A percentile compares a stretch with the other conserved stretches of the same genome.
These are phyloP conservation scores for Apotomis turbidana DNA, from an alignment of 2,888 invertebrate genomes.

Conservation along the genomic window DNA sequence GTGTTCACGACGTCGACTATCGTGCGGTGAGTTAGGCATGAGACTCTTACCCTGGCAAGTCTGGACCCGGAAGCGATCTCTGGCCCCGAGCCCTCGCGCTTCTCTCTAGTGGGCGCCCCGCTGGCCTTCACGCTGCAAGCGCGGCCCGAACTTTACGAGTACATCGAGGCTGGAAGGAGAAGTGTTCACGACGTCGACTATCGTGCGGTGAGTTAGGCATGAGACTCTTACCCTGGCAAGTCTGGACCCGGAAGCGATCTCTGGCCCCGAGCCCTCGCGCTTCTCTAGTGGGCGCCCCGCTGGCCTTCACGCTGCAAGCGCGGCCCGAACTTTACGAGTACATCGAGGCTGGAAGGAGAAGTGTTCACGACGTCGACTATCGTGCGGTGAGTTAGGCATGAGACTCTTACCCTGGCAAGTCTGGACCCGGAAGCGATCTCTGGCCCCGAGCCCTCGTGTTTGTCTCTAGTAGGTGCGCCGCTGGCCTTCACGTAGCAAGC, in stretches of 20 bases:
- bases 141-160: conserved; percentile 85
- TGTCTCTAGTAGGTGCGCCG: conserved; percentile 88
- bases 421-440: conserved; percentile 80
- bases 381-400: conserved; percentile 63
- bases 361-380: conserved; percentile 87
- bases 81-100: conserved; percentile 81
- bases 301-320: conserved; percentile 89
- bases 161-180: conserved; percentile 87
- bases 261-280: conserved; percentile 79
- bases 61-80: conserved; percentile 80
- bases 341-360: conserved; percentile 87
- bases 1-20: conserved; percentile 87
- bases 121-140: conserved; percentile 90
- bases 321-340: conserved; percentile 86
- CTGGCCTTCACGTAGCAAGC: conserved; percentile 90
- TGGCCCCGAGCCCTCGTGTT: conserved; percentile 75
- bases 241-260: conserved; percentile 84
- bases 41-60: too few relatives aligned
- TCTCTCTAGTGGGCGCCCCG: conserved; percentile 90
- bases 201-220: conserved; percentile 63
- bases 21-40: conserved; percentile 63
- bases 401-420: too few relatives aligned
- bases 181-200: conserved; percentile 87
- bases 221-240: conserved; percentile 91
- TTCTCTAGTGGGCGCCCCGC: conserved; percentile 90